Conservation (phyloP, 1,140 invertebrate genomes). For the Cecropterus lyciades region DNA sequence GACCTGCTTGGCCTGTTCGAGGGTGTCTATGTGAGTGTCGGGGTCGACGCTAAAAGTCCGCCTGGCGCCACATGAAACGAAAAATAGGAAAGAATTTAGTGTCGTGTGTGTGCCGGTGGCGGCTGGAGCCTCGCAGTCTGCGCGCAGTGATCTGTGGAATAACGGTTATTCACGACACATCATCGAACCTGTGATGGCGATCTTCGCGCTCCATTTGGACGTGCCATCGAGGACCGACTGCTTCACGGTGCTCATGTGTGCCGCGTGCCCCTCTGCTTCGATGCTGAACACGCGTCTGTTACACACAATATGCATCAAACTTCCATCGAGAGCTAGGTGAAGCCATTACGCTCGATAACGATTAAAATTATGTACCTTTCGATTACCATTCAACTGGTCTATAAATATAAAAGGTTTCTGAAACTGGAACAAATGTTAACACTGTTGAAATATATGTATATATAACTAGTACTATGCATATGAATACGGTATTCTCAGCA, state of each 20-base stretch:
- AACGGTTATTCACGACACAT: slow-evolving; percentile 62
- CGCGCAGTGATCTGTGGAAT: slow-evolving; percentile 19
- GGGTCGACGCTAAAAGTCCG: slow-evolving; percentile 98
- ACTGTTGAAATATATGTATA: slow-evolving; percentile 11
- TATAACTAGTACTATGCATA: neutral
- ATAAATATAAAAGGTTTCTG: slow-evolving; percentile 29
- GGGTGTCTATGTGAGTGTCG: slow-evolving; percentile 99
- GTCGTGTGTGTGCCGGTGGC: slow-evolving; percentile 57
- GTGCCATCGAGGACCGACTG: slow-evolving; percentile 99
- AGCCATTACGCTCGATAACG: slow-evolving; percentile 3
- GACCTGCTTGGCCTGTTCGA: slow-evolving; percentile 98
- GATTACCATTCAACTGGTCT: slow-evolving; percentile 33
- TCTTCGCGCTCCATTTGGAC: slow-evolving; percentile 99
- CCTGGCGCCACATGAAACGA: slow-evolving; percentile 87
- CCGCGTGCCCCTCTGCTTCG: slow-evolving; percentile 96
- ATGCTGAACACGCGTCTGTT: slow-evolving; percentile 97
- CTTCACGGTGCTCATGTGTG: slow-evolving; percentile 99
- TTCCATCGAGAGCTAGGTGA: neutral
- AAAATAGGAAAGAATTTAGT: slow-evolving; percentile 76
- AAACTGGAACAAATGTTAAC: slow-evolving; percentile 34
- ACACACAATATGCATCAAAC: slow-evolving; percentile 72
- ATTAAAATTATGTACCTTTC: slow-evolving; percentile 21
- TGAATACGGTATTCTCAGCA: neutral
- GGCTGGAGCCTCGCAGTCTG: slow-evolving; percentile 24
- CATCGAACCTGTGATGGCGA: slow-evolving; percentile 99